These are phyloP conservation scores for Euplexia lucipara DNA, from an alignment of 2,888 invertebrate species.

Conservation along the genomic window DNA sequence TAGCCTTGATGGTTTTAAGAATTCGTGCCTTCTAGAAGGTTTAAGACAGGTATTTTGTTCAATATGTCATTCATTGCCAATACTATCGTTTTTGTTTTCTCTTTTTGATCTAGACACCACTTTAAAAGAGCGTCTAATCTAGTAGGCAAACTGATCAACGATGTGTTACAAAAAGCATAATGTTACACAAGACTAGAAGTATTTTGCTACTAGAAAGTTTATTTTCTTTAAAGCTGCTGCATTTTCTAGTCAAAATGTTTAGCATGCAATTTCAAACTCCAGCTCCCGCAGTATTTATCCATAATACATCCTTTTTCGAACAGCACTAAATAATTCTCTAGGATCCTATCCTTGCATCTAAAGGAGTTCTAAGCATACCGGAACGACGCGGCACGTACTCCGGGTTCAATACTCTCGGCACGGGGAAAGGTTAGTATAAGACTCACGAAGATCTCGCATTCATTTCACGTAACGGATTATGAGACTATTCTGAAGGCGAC, in stretches of 20 bases:
- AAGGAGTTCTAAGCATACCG: conserved; percentile 26
- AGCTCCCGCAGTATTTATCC: background rate
- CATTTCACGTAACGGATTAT: conserved; percentile 55
- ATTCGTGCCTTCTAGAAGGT: background rate
- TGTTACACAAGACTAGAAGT: conserved; percentile 4
- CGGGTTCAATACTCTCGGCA: conserved; percentile 37
- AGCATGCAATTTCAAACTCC: background rate
- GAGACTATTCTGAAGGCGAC: no score
- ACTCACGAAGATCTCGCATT: conserved; percentile 37
- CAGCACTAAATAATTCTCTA: conserved; percentile 44
- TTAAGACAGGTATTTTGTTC: background rate
- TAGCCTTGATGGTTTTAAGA: background rate
- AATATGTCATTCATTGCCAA: background rate
- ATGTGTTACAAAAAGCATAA: conserved; percentile 25
- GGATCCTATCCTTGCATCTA: conserved; percentile 35
- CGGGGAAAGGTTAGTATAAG: conserved; percentile 23
- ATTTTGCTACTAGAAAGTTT: background rate
- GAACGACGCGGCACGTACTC: conserved; percentile 28
- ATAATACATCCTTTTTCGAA: conserved; percentile 6
- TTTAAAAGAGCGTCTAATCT: conserved; percentile 14
- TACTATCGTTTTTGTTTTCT: background rate
- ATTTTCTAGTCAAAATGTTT: background rate
- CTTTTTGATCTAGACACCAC: conserved; percentile 13
- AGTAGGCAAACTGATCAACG: conserved; percentile 26
- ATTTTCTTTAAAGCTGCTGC: background rate